These are phyloP conservation scores for Forbesichthys papilliferus DNA, from an alignment of 2,113 vertebrate genomes.

Conservation along the genomic window DNA sequence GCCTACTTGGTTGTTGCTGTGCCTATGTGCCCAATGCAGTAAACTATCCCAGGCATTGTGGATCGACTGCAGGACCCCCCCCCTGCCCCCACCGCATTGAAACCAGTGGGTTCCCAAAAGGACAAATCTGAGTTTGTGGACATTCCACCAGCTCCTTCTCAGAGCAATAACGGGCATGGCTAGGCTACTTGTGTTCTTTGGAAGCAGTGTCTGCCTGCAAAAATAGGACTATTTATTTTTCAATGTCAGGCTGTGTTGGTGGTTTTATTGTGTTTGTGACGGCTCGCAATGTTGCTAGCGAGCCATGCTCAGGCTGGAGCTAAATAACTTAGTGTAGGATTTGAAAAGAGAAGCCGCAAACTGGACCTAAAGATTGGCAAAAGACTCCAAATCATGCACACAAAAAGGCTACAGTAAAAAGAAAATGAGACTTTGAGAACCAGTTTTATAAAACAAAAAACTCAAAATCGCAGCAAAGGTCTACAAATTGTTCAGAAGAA, in stretches of 20 bases:
- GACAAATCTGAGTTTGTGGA: slow-evolving; percentile 43
- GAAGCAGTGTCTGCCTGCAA: slow-evolving; percentile 43
- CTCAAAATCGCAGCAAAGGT: too few relatives aligned
- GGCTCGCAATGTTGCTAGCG: slow-evolving; percentile 40
- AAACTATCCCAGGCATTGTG: too few relatives aligned
- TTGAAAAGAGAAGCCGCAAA: too few relatives aligned
- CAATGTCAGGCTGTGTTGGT: slow-evolving; percentile 37
- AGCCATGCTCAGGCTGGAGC: background rate
- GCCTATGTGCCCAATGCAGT: too few relatives aligned
- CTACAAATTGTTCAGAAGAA: too few relatives aligned
- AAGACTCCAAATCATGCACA: too few relatives aligned
- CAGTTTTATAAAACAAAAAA: too few relatives aligned
- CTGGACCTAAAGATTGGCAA: too few relatives aligned
- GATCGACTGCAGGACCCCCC: background rate
- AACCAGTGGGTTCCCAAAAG: slow-evolving; percentile 23
- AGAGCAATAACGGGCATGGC: slow-evolving; percentile 49
- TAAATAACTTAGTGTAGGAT: background rate
- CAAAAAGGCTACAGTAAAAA: too few relatives aligned
- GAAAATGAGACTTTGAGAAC: too few relatives aligned
- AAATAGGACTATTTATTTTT: slow-evolving; percentile 49
- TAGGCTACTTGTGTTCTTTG: slow-evolving; percentile 54
- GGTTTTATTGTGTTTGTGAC: slow-evolving; percentile 41
- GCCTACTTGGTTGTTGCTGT: too few relatives aligned
- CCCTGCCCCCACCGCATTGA: background rate
- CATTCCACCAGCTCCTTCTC: slow-evolving; percentile 51